Conservation (phyloP, 2,113 vertebrate genomes). For the Phodopus roborovskii region DNA sequence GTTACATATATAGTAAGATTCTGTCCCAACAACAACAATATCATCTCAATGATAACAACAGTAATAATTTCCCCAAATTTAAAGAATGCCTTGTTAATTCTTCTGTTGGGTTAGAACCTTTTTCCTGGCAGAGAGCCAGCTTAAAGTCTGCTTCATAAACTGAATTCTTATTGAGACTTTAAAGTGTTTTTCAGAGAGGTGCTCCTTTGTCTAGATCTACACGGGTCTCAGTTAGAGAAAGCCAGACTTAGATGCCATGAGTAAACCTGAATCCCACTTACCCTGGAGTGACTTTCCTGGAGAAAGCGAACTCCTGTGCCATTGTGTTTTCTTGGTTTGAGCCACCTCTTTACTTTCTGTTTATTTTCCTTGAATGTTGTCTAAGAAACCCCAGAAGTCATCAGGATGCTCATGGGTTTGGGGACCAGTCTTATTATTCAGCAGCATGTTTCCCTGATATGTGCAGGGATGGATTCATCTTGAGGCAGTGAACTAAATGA, state of each 20-base stretch:
- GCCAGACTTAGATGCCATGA: background rate
- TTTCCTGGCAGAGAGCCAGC: background rate
- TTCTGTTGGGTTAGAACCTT: background rate
- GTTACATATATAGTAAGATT: background rate
- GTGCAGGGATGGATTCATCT: background rate
- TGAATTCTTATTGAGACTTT: background rate
- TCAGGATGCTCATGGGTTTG: background rate
- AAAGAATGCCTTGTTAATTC: background rate
- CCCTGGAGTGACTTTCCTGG: background rate
- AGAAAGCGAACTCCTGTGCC: background rate
- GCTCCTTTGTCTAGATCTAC: background rate
- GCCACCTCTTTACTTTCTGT: background rate
- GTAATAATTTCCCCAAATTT: background rate
- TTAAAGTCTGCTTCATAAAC: constrained; percentile 10
- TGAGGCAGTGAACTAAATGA: background rate
- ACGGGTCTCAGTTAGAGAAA: background rate
- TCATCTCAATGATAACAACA: too few relatives aligned
- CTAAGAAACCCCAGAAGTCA: background rate
- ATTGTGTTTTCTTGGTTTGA: background rate
- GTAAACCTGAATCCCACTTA: background rate
- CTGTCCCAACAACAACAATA: background rate
- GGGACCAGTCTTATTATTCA: background rate
- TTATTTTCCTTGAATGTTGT: background rate
- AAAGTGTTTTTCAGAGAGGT: background rate
- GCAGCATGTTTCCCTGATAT: background rate